Percentiles rank a stretch among this genome's conserved stretches.
These are phyloP conservation scores for Diadophis punctatus DNA, from an alignment of 2,113 vertebrate species.

Conservation along the genomic window DNA sequence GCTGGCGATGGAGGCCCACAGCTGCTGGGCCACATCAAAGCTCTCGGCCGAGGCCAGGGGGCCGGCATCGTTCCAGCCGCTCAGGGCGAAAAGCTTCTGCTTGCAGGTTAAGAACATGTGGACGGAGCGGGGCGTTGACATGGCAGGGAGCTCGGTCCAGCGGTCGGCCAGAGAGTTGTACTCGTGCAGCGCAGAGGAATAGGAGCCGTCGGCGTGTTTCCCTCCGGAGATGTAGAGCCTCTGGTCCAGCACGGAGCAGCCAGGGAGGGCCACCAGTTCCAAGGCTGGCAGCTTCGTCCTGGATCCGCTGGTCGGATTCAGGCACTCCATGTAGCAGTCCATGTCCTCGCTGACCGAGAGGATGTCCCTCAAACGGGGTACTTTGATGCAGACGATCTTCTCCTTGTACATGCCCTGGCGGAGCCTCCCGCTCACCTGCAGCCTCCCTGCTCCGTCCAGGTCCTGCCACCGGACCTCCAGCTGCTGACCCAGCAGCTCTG, in stretches of 20 bases:
- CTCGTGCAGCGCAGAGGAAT: not conserved
- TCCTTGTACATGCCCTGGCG: conserved; percentile 24
- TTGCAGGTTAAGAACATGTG: conserved; percentile 7
- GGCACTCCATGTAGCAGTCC: conserved; percentile 13
- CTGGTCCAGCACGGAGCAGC: not conserved
- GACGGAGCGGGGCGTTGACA: not conserved
- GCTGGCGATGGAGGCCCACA: not conserved
- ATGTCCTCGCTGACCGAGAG: not conserved
- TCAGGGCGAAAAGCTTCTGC: conserved; percentile 10
- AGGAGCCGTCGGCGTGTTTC: not conserved
- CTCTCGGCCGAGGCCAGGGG: not conserved
- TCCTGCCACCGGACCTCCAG: not conserved
- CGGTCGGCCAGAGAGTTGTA: not conserved
- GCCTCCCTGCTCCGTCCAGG: not conserved
- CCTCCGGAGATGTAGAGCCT: conserved; percentile 4
- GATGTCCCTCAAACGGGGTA: conserved; percentile 15
- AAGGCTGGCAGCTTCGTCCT: not conserved
- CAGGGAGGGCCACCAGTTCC: not conserved
- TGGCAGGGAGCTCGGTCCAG: conserved; percentile 7
- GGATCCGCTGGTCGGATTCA: not conserved
- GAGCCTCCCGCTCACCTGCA: not conserved
- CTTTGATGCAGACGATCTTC: not conserved
- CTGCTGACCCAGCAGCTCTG: not conserved
- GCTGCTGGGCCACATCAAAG: not conserved
- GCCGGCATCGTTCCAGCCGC: not conserved